These are phyloP conservation scores for Incurvaria masculella DNA, from an alignment of 2,888 invertebrate species.

Conservation along the genomic window DNA sequence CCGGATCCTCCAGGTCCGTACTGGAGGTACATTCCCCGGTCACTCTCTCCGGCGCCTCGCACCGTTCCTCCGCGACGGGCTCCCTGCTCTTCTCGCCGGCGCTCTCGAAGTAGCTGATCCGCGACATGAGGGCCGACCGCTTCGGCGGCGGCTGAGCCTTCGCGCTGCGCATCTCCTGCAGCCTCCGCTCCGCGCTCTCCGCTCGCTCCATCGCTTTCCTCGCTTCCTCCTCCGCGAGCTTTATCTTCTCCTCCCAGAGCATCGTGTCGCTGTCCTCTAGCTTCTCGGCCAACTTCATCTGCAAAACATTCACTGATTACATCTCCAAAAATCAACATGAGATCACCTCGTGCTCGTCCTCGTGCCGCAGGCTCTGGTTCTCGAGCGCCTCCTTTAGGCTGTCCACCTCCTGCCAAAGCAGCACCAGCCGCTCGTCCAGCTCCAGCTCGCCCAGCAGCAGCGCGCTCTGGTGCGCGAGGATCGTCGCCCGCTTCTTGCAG, in stretches of 20 bases:
- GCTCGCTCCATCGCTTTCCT: slow-evolving; percentile 59
- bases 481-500: slow-evolving; percentile 50
- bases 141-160: slow-evolving; percentile 13
- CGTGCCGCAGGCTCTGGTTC: slow-evolving; percentile 55
- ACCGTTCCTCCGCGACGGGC: slow-evolving; percentile 10
- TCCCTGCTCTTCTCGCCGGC: slow-evolving; percentile 21
- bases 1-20: too few species aligned
- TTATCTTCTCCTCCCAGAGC: slow-evolving; percentile 66
- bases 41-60: too few species aligned
- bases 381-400: slow-evolving; percentile 58
- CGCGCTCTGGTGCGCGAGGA: slow-evolving; percentile 66
- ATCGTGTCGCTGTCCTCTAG: slow-evolving; percentile 66
- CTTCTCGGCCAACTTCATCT: slow-evolving; percentile 61
- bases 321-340: background rate
- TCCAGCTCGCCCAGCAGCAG: slow-evolving; percentile 60
- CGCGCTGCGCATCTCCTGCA: slow-evolving; percentile 20
- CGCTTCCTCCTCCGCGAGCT: slow-evolving; percentile 66
- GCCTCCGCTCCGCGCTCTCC: slow-evolving; percentile 40
- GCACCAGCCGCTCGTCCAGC: slow-evolving; percentile 50
- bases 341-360: slow-evolving; percentile 51
- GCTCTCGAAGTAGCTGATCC: slow-evolving; percentile 42
- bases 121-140: slow-evolving; percentile 33
- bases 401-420: slow-evolving; percentile 62
- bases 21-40: too few species aligned
- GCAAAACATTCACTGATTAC: too few species aligned